Evolutionary conservation across 2,113 vertebrate species (phyloP), one percentile per base, ranked within the genome.

Genomic region (Ondatra zibethicus): DNA sequence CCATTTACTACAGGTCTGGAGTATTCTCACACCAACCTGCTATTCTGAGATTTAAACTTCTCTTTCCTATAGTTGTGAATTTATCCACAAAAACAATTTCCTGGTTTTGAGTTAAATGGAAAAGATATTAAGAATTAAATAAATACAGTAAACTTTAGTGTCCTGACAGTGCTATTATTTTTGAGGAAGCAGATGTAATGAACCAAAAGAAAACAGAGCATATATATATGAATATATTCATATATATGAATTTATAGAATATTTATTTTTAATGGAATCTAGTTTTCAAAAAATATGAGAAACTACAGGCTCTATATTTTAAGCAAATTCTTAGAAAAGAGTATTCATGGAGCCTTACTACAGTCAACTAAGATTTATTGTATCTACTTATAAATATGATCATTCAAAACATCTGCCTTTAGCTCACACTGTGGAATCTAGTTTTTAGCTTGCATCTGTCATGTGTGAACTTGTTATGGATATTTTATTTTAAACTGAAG

Each of bases 401-500:
- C 98, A 98, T 98, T 98, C 98, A 98, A 98, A 99, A 98, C 98
- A 99, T 98, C 99, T 99, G 99, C 94, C 98, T 99, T 98, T 98
- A 94, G 94, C 97, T 99, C 98, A 98, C 98, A 98, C 98, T 98
- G 39, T 96, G 84, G 96, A 98, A 98, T 98, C 98, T 97, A 98
- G 97, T 70, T 99, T 98, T 98, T 98, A 98, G 91, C 98, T 98
- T 98, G 92, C 98, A 99, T 98, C 99, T 99, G 99, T 98, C 98
- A 98, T 98, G 99, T 99, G 99, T 99, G 98, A 99, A 99, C 98
- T 98, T 98, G 98, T 98, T 98, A 98, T 98, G 97, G 98, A 98
- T 99, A 98, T 98, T 99, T 98, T 99, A 98, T 98, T 98, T 98
- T 98, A 97, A 98, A 98, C 96, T 97, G 97, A 98, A 98, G 98